A percentile compares a stretch with the other conserved stretches of the same genome.
Conservation (phyloP, 2,113 vertebrate genomes). For the Tachuris rubrigastra region DNA sequence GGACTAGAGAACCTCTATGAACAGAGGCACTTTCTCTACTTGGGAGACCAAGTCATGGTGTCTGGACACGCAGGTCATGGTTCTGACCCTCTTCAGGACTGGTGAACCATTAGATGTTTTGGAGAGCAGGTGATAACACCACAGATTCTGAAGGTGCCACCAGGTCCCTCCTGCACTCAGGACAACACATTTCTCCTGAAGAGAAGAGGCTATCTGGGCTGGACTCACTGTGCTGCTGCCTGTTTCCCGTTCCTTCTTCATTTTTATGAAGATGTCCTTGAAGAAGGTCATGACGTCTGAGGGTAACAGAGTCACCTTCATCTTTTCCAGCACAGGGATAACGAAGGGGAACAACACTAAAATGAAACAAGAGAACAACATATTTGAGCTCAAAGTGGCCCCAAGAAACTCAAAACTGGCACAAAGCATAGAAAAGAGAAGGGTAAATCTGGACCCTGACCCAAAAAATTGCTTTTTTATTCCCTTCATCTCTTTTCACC, state of each 20-base stretch:
- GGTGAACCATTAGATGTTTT: neutral
- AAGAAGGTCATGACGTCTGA: conserved; percentile 65
- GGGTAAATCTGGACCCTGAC: neutral
- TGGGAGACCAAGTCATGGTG: too few species aligned
- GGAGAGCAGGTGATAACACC: neutral
- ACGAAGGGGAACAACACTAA: conserved; percentile 77
- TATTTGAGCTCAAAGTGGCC: neutral
- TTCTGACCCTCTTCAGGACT: neutral
- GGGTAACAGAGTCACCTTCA: conserved; percentile 73
- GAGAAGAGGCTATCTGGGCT: neutral
- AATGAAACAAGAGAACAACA: neutral
- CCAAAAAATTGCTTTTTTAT: neutral
- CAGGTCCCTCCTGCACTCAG: neutral
- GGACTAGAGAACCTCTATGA: neutral
- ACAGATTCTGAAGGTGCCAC: neutral
- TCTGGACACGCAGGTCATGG: neutral
- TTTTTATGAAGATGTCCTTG: conserved; percentile 53
- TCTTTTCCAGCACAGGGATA: conserved; percentile 64
- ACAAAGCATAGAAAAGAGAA: neutral
- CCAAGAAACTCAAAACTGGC: neutral
- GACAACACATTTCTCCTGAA: neutral
- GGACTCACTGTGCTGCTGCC: conserved; percentile 32
- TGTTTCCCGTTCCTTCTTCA: conserved; percentile 66
- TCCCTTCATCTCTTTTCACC: neutral
- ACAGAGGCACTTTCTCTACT: neutral